A percentile compares a stretch with the other conserved stretches of the same genome.
Conservation (phyloP, 2,797 vertebrate genomes). For the Enteromius paludinosus region DNA sequence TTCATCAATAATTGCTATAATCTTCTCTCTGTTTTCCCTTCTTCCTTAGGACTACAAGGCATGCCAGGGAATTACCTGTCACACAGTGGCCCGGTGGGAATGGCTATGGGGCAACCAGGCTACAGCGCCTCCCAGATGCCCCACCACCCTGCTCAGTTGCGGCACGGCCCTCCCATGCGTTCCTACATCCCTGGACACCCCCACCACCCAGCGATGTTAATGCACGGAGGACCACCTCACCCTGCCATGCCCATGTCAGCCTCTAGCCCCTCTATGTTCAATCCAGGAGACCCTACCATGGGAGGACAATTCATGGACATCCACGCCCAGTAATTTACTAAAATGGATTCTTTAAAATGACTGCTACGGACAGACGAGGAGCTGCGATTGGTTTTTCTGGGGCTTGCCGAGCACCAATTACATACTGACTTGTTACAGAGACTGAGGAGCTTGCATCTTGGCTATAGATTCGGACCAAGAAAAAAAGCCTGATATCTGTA, state of each 20-base stretch:
- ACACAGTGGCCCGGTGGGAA: conserved; percentile 88
- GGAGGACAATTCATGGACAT: conserved; percentile 90
- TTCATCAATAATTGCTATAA: conserved; percentile 45
- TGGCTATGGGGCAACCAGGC: conserved; percentile 87
- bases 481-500: conserved; percentile 85
- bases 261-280: conserved; percentile 85
- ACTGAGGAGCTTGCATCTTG: conserved; percentile 86
- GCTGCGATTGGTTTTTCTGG: conserved; percentile 69
- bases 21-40: conserved; percentile 53
- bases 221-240: conserved; percentile 89
- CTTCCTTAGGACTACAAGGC: conserved; percentile 87
- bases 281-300: conserved; percentile 84
- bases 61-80: conserved; percentile 91
- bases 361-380: conserved; percentile 70
- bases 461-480: conserved; percentile 86
- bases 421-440: conserved; percentile 84
- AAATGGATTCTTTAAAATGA: conserved; percentile 78
- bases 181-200: conserved; percentile 89
- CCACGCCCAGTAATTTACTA: conserved; percentile 84
- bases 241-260: conserved; percentile 89
- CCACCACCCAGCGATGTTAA: conserved; percentile 88
- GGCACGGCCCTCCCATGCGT: conserved; percentile 87
- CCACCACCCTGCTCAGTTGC: conserved; percentile 86
- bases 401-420: conserved; percentile 80
- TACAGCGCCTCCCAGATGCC: conserved; percentile 85